Base-by-base conservation (phyloP, 2,888 invertebrate genomes). In the Slavum lentiscoides region DNA sequence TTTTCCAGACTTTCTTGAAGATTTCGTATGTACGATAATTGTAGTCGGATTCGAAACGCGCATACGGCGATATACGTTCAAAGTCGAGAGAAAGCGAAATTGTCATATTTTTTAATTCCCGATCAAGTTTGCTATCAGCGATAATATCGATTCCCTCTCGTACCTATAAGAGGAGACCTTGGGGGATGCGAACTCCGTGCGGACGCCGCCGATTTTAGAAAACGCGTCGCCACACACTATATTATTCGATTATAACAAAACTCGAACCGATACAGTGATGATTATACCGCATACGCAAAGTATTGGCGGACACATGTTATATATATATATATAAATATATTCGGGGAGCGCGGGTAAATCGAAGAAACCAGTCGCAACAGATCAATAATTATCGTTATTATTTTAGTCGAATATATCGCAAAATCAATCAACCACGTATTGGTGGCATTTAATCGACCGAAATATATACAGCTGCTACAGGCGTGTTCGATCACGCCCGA, bases 401-500 rank as follows among this genome's bases (percentile, higher is more conserved):
- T 30, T n/a, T 58, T 53, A 15, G 37, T 53, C 15, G 62, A 67
- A 49, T 49, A 76, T 61, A 76, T 76, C 76, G 76, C 68, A 19
- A 61, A 68, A 76, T 61, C 69, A 59, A 76, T 68, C 69, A 59
- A 76, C 61, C 68, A 76, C 23, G 7, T n/a, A 21, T 53, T 55
- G 53, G 67, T 58, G 49, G 30, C 70, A 70, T 77, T 77, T 77
- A 70, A 70, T 77, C 30, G 70, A 77, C 62, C 77, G 61, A 70
- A 77, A 30, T 30, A 30, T n/a, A 30, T 4, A 30, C 30, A 30
- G 30, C 30, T 30, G 30, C 30, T 3, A 62, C 70, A 13, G 69
- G 69, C 77, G 77, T 77, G 70, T 62, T 19, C 77, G 62, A 62
- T 69, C 77, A 77, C 70, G 77, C 76, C 68, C 62, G 66, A 74